Evolutionary conservation across 1,140 invertebrate species (phyloP).

Genomic region (Lerema accius): DNA sequence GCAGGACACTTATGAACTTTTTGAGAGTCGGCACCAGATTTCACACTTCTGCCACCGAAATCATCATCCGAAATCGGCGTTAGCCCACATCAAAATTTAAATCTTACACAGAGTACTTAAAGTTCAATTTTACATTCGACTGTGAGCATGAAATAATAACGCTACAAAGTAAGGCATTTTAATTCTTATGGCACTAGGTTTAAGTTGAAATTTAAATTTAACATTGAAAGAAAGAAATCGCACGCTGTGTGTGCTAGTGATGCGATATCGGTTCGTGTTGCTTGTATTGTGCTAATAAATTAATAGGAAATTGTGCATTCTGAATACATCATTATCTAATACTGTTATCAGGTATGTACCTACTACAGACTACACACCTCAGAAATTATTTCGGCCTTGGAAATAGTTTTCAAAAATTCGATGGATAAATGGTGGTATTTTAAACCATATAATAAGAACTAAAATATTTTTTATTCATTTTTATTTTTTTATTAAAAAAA

Average conservation of each 20-base stretch:
- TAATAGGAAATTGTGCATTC: background rate
- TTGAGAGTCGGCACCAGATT: constrained; percentile 36
- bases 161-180: constrained; percentile 38
- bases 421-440: no score
- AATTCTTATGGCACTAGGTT: constrained; percentile 42
- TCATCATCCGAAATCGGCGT: constrained; percentile 42
- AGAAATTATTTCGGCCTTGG: no score
- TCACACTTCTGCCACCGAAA: constrained; percentile 40
- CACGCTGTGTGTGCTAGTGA: constrained; percentile 39
- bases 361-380: no score
- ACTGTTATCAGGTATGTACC: no score
- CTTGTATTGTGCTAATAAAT: constrained; percentile 7
- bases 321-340: no score
- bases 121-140: constrained; percentile 21
- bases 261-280: constrained; percentile 11
- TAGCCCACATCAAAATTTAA: background rate
- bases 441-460: no score
- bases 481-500: no score
- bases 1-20: constrained; percentile 40
- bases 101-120: constrained; percentile 6
- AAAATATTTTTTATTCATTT: no score
- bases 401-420: no score
- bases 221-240: constrained; percentile 35
- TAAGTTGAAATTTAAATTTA: constrained; percentile 46
- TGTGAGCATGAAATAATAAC: constrained; percentile 1